Percentiles rank a stretch among this genome's conserved stretches.
Evolutionary conservation across 1,140 invertebrate genomes (phyloP).

Genomic region (Adoxophyes honmai): DNA sequence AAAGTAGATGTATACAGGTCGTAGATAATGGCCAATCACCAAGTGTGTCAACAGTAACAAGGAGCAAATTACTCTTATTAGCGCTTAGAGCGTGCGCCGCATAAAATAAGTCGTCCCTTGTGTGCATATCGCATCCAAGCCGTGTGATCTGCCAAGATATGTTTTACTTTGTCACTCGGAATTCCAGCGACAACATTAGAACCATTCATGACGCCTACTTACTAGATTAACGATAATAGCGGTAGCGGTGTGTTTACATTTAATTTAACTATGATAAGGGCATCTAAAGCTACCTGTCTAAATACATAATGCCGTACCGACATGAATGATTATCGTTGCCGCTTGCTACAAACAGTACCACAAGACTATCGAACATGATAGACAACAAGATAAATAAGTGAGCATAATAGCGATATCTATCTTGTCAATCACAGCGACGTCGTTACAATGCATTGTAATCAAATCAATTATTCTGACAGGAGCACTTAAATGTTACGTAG

Average conservation of each 20-base stretch:
- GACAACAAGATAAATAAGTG: constrained; percentile 36
- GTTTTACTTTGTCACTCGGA: not conserved
- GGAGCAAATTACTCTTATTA: constrained; percentile 44
- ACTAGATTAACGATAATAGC: too few relatives aligned
- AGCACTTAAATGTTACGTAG: constrained; percentile 11
- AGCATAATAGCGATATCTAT: constrained; percentile 28
- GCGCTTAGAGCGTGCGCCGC: constrained; percentile 23
- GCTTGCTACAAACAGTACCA: constrained; percentile 24
- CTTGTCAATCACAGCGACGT: constrained; percentile 33
- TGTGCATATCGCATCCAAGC: not conserved
- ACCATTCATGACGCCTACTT: too few relatives aligned
- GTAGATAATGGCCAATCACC: constrained; percentile 14
- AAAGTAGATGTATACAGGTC: not conserved
- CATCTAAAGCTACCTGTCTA: too few relatives aligned
- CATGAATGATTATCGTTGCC: not conserved
- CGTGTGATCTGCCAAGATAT: not conserved
- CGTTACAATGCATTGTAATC: constrained; percentile 32
- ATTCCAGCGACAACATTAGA: not conserved
- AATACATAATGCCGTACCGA: not conserved
- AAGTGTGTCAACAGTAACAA: constrained; percentile 34
- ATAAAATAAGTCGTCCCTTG: constrained; percentile 10
- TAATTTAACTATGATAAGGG: too few relatives aligned
- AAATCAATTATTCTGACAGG: constrained; percentile 27
- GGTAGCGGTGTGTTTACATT: constrained; percentile 3
- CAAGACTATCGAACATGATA: constrained; percentile 28